phyloP scores from a whole-genome alignment of 2,888 invertebrate species.

The Megaustenia siamemsis region DNA sequence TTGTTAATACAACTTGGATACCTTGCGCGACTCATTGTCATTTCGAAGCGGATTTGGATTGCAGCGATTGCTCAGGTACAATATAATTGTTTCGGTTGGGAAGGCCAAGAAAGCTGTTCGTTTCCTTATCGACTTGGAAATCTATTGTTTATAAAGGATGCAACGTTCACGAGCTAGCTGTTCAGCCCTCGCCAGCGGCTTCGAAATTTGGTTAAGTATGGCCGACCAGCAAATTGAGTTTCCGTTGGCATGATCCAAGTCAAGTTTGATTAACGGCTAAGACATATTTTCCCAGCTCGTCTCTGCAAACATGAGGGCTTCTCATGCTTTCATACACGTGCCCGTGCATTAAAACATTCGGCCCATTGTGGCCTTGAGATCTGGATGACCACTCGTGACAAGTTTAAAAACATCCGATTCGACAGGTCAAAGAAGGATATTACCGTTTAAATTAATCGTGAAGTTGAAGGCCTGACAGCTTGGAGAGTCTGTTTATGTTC shows the following conservation, averaged over 20 bases:
- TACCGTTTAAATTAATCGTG: neutral
- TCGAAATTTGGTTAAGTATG: constrained; percentile 5
- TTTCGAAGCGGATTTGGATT: no score
- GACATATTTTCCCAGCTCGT: constrained; percentile 28
- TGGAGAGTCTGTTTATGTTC: neutral
- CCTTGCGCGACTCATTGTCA: no score
- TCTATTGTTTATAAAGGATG: constrained; percentile 23
- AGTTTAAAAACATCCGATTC: neutral
- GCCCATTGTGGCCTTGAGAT: neutral
- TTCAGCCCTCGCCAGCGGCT: neutral
- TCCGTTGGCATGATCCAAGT: constrained; percentile 22
- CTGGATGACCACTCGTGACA: constrained; percentile 1
- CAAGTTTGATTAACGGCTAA: constrained; percentile 30
- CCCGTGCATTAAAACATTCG: neutral
- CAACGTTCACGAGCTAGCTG: neutral
- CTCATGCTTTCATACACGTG: constrained; percentile 10
- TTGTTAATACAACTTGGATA: neutral
- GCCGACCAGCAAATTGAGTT: constrained; percentile 41
- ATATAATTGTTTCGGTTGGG: neutral
- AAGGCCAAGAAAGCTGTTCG: neutral
- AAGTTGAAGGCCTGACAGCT: neutral
- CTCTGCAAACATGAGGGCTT: constrained; percentile 16
- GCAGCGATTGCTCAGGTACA: no score
- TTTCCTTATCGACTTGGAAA: constrained; percentile 8
- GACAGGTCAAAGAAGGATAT: neutral